phyloP scores from a whole-genome alignment of 2,113 vertebrate species.

The Mormyrus iriodes region DNA sequence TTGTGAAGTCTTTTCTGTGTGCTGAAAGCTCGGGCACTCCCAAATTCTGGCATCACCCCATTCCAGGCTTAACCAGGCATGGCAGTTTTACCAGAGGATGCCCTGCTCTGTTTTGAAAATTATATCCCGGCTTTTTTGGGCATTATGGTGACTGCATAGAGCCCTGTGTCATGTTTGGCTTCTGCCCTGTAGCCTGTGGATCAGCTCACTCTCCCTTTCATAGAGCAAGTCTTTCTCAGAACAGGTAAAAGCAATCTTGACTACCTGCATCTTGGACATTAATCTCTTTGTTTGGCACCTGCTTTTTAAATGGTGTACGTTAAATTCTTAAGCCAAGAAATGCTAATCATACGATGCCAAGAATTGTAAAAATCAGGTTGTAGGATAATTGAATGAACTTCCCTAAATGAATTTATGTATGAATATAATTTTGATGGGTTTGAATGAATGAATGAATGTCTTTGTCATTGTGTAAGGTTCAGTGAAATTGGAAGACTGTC shows the following conservation, averaged over 20 bases:
- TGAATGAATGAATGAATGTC: neutral
- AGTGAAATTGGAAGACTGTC: neutral
- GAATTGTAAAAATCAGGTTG: neutral
- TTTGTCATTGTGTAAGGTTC: neutral
- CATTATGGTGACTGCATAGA: neutral
- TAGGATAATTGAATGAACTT: neutral
- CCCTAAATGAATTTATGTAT: neutral
- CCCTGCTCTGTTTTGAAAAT: neutral
- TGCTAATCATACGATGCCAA: neutral
- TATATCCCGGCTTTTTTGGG: neutral
- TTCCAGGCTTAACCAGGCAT: too few species aligned
- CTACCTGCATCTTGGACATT: neutral
- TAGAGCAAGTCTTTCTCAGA: neutral
- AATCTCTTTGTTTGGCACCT: neutral
- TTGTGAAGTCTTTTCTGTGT: too few species aligned
- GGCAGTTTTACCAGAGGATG: neutral
- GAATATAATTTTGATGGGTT: neutral
- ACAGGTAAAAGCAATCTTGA: neutral
- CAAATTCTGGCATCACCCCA: neutral
- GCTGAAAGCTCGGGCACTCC: neutral
- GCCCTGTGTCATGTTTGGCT: neutral
- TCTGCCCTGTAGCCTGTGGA: neutral
- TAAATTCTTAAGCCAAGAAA: neutral
- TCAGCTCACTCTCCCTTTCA: neutral
- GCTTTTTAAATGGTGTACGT: neutral